These are phyloP conservation scores for Porphyrio hochstetteri DNA, from an alignment of 2,113 vertebrate species.

Conservation along the genomic window DNA sequence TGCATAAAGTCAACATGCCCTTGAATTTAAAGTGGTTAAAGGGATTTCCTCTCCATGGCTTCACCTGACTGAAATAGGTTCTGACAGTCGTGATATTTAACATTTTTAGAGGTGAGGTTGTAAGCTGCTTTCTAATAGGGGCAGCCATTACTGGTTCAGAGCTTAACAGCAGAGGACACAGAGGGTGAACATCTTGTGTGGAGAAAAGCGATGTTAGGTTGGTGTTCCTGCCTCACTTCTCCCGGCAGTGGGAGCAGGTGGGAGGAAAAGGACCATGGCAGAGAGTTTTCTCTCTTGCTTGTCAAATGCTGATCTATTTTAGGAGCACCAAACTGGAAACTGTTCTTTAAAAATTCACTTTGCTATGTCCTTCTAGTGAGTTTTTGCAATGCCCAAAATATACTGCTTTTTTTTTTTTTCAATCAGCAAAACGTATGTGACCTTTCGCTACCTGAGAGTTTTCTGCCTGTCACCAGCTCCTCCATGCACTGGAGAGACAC, in stretches of 20 bases:
- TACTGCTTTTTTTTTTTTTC: background rate
- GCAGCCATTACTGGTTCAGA: background rate
- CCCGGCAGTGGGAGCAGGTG: background rate
- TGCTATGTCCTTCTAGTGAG: background rate
- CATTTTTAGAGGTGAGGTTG: background rate
- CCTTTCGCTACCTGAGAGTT: background rate
- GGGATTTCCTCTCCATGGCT: background rate
- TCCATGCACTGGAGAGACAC: background rate
- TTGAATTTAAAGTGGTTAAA: background rate
- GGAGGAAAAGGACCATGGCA: background rate
- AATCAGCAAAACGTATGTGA: background rate
- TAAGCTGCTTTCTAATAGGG: background rate
- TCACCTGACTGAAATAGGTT: background rate
- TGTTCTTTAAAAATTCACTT: background rate
- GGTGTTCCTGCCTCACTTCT: background rate
- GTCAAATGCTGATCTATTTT: background rate
- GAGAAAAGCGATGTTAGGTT: background rate
- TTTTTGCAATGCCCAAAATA: background rate
- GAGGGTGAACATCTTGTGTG: background rate
- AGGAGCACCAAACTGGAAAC: background rate
- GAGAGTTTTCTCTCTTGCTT: background rate
- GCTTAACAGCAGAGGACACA: background rate
- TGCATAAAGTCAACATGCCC: background rate
- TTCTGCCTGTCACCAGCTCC: background rate
- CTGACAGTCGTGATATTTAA: background rate